Evolutionary conservation across 2,797 vertebrate species (phyloP).

Genomic region (Pangasius larnaudii): DNA sequence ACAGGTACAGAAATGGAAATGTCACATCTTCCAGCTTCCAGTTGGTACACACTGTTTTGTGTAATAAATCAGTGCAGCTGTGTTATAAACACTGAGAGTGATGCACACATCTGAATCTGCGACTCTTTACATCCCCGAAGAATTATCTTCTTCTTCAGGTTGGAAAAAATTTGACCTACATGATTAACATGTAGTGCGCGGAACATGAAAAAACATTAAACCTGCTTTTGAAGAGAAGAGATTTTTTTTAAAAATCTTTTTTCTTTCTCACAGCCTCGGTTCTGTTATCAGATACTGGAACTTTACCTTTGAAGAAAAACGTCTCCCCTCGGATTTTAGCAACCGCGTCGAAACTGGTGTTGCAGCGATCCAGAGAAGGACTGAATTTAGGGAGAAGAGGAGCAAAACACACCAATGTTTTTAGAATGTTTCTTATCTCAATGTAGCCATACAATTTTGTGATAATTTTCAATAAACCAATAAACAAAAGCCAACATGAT

Average conservation of each 20-base stretch:
- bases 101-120: not conserved
- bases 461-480: not conserved
- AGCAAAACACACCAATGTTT: not conserved
- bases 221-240: not conserved
- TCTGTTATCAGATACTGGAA: not conserved
- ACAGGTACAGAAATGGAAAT: no score
- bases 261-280: not conserved
- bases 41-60: not conserved
- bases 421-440: not conserved
- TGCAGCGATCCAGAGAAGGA: slow-evolving; percentile 69
- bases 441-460: not conserved
- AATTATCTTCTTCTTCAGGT: not conserved
- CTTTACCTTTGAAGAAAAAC: slow-evolving; percentile 80
- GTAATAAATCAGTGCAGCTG: not conserved
- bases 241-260: no score
- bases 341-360: slow-evolving; percentile 75
- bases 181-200: not conserved
- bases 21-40: not conserved
- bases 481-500: not conserved
- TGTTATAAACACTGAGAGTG: not conserved
- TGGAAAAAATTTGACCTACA: not conserved
- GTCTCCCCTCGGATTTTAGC: slow-evolving; percentile 77
- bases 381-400: slow-evolving; percentile 47
- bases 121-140: not conserved
- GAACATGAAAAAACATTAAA: not conserved